Percentiles rank a stretch among this genome's conserved stretches.
These are phyloP conservation scores for Tyrannus savana DNA, from an alignment of 2,113 vertebrate species.

Conservation along the genomic window DNA sequence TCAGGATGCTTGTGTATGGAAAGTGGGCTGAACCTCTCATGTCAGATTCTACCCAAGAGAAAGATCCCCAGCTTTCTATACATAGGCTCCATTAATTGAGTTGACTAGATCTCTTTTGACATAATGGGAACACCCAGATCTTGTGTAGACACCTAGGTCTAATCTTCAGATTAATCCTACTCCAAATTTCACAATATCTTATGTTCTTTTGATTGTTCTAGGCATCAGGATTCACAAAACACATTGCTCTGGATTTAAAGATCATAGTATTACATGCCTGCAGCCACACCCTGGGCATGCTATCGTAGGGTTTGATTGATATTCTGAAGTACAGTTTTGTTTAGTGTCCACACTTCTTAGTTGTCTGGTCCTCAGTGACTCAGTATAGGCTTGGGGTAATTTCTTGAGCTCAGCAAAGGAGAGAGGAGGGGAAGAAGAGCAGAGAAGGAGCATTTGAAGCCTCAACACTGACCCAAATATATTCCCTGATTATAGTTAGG, in stretches of 20 bases:
- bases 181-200: not conserved
- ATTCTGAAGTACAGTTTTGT: not conserved
- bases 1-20: not conserved
- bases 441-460: not conserved
- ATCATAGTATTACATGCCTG: not conserved
- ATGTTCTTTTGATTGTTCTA: not conserved
- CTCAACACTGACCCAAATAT: not conserved
- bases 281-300: not conserved
- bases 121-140: not conserved
- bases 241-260: not conserved
- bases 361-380: not conserved
- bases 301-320: not conserved
- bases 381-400: not conserved
- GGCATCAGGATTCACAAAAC: not conserved
- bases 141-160: not conserved
- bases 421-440: not conserved
- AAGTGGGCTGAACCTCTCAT: not conserved
- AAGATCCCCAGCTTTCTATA: not conserved
- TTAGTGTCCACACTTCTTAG: not conserved
- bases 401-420: not conserved
- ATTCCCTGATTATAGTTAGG: not conserved
- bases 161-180: not conserved
- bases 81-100: not conserved
- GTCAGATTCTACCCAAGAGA: not conserved
- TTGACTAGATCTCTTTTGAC: constrained; percentile 8